Evolutionary conservation across 1,140 invertebrate genomes (phyloP).

Genomic region (Neodiprion virginianus): DNA sequence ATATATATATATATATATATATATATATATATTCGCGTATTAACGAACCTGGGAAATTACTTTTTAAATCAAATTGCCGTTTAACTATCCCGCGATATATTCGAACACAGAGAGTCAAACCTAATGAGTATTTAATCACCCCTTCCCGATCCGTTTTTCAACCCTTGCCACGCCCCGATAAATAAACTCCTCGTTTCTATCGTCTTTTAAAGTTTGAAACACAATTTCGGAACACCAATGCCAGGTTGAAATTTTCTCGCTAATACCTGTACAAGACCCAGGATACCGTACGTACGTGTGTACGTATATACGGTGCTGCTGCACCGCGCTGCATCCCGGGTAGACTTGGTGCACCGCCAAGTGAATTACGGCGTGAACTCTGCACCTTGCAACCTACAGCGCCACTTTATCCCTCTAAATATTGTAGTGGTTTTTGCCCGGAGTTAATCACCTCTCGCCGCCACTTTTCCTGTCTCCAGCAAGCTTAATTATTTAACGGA

Average conservation of each 20-base stretch:
- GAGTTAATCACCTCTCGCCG: slow-evolving; percentile 6
- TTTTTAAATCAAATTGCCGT: not conserved
- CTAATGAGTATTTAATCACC: not conserved
- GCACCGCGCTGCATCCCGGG: not conserved
- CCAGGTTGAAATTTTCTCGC: not conserved
- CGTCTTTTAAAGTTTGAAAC: not conserved
- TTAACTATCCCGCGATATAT: not conserved
- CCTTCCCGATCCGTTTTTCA: too few species aligned
- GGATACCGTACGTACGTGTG: not conserved
- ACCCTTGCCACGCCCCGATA: not conserved
- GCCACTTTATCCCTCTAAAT: slow-evolving; percentile 2
- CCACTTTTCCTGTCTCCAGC: slow-evolving; percentile 4
- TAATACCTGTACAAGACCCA: not conserved
- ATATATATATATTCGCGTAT: too few species aligned
- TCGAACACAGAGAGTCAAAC: not conserved
- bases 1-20: too few species aligned
- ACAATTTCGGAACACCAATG: not conserved
- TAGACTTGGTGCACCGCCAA: slow-evolving; percentile 1
- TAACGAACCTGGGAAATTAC: not conserved
- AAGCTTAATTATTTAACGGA: slow-evolving; percentile 8
- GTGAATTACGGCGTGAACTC: slow-evolving; percentile 1
- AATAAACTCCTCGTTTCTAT: not conserved
- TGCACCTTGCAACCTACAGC: not conserved
- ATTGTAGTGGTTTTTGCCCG: slow-evolving; percentile 2
- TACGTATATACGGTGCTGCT: not conserved